Conservation (phyloP, 1,140 invertebrate species). For the Brachystomella parvula region DNA sequence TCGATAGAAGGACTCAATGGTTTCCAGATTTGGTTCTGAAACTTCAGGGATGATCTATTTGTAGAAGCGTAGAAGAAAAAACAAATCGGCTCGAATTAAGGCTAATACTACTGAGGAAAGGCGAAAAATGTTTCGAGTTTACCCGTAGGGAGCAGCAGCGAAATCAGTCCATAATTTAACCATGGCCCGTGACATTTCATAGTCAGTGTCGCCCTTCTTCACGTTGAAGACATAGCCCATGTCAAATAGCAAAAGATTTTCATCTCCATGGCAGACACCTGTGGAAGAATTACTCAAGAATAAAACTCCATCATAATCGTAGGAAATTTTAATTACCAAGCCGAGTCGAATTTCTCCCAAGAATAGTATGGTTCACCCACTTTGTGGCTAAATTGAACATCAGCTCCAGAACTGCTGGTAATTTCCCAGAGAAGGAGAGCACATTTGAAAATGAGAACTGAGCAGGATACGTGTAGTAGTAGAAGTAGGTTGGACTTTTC, state of each 20-base stretch:
- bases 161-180: slow-evolving; percentile 25
- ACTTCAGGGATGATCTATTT: not conserved
- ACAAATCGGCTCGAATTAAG: not conserved
- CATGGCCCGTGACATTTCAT: slow-evolving; percentile 18
- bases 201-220: slow-evolving; percentile 1
- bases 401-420: slow-evolving; percentile 17
- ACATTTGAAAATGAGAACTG: slow-evolving; percentile 17
- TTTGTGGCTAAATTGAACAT: not conserved
- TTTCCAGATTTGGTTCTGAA: not conserved
- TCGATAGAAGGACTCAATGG: not conserved
- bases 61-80: not conserved
- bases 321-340: slow-evolving; percentile 12
- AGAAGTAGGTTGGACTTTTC: slow-evolving; percentile 17
- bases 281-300: not conserved
- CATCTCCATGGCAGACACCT: slow-evolving; percentile 20
- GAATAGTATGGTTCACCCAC: slow-evolving; percentile 15
- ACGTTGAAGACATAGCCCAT: slow-evolving; percentile 12
- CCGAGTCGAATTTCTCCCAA: slow-evolving; percentile 21
- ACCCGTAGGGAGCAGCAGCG: slow-evolving; percentile 6
- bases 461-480: slow-evolving; percentile 17
- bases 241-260: slow-evolving; percentile 23
- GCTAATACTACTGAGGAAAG: not conserved
- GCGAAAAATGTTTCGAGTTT: too few relatives aligned
- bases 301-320: not conserved
- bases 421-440: slow-evolving; percentile 15